Base-by-base conservation (phyloP, 2,113 vertebrate genomes). In the Porphyrio hochstetteri region DNA sequence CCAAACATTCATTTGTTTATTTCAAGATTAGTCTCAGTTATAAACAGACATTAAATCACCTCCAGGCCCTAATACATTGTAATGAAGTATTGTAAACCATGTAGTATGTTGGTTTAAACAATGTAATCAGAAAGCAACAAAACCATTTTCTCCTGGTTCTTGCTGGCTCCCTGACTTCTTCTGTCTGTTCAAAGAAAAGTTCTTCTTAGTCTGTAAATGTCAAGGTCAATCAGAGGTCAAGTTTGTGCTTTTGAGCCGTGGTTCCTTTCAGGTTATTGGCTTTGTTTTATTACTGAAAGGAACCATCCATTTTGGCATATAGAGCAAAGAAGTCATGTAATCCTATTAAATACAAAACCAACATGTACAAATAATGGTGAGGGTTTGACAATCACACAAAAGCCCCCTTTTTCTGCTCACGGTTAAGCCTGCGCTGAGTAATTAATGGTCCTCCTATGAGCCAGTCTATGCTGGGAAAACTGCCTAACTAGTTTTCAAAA, bases 71-170 rank as follows among this genome's bases (percentile, higher is more conserved):
- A 97, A 97, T 97, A 97, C 93, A 79, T 96, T 97, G 96, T 94
- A 95, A 94, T 97, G 97, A 98, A 97, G 95, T 97, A 98, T 97
- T 97, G 97, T 98, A 98, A 98, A 98, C 97, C 95, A 95, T 96
- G 93, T 94, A 96, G 95, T 89, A 97, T 96, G 96, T 90, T 97
- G 97, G 93, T 98, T 98, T 98, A 98, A 98, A 98, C 97, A 98
- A 97, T 97, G 96, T 95, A 96, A 96, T 97, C 97, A 96, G 94
- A 98, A 97, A 97, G 97, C 97, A 97, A 97, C 93, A 95, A 96
- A 95, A 95, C 96, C 95, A 76, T 97, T 97, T 96, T 96, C 94
- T 93, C 94, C 93, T 78, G 57, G 77, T 90, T 87, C 88, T 93
- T 92, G 90, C 91, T 86, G 95, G 86, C 96, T 97, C 38, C 10